These are phyloP conservation scores for Lasioglossum leucozonium DNA, from an alignment of 2,888 invertebrate species.

Conservation along the genomic window DNA sequence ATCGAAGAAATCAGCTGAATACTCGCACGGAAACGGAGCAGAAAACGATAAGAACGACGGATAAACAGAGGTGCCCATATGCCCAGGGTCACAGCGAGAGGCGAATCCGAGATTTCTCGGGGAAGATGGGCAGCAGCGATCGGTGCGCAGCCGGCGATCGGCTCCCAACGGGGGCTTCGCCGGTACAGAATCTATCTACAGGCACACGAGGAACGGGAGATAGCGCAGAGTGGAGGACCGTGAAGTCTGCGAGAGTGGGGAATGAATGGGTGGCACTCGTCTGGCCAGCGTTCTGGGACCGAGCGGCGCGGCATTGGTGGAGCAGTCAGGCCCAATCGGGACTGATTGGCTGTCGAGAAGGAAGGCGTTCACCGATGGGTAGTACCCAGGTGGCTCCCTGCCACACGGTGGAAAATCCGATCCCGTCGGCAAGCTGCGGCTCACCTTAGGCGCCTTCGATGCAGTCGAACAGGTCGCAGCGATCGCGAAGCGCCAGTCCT, in stretches of 20 bases:
- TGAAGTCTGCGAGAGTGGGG: constrained; percentile 54
- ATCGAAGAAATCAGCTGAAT: background rate
- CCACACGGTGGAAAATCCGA: constrained; percentile 60
- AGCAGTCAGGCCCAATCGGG: constrained; percentile 23
- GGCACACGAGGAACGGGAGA: constrained; percentile 43
- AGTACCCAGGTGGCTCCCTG: constrained; percentile 59
- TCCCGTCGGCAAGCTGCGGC: constrained; percentile 58
- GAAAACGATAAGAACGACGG: background rate
- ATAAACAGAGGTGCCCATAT: background rate
- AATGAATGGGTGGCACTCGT: constrained; percentile 63
- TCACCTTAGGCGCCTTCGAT: constrained; percentile 67
- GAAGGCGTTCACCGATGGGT: constrained; percentile 70
- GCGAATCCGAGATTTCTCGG: constrained; percentile 1
- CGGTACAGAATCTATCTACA: constrained; percentile 18
- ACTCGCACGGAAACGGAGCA: background rate
- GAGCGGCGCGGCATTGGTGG: constrained; percentile 68
- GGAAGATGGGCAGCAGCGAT: background rate
- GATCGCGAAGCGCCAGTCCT: constrained; percentile 82
- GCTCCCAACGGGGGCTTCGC: constrained; percentile 24
- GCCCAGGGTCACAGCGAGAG: background rate
- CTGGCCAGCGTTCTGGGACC: constrained; percentile 46
- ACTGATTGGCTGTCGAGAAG: constrained; percentile 61
- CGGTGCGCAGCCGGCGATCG: constrained; percentile 31
- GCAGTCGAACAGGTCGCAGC: constrained; percentile 81
- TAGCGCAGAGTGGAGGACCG: constrained; percentile 56